Evolutionary conservation across 2,797 vertebrate species (phyloP), one percentile per base, ranked within the genome.

Genomic region (Poeciliopsis infans): DNA sequence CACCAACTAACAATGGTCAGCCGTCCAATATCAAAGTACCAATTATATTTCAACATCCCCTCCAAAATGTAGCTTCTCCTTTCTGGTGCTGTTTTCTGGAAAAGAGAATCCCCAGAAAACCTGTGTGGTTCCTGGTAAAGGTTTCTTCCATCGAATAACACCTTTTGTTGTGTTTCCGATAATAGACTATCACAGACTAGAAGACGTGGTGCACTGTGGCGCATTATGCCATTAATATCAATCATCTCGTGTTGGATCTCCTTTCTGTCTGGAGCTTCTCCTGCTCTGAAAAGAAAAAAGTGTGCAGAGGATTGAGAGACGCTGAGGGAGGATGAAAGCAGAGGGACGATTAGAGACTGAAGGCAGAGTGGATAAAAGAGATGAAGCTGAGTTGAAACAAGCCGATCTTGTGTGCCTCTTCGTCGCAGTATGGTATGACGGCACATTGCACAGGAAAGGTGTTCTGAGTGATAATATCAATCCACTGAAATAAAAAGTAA

Each of bases 401-500:
- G 70, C 43, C 70, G 49, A 72, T 49, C 16, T 36, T 69, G 79
- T 80, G 77, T 73, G 76, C 36, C 76, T 70, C 76, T 64, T 51
- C 49, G 66, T 46, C 47, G 71, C 53, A 12, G 25, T 59, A 4
- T 15, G 25, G 53, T 76, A 59, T 46, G 79, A 79, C 64, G 41
- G 36, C 28, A 80, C 53, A 45, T 81, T 74, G 43, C 73, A 84
- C 47, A 72, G 39, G 36, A 79, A 85, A 84, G 76, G 75, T 85
- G 74, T 80, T 83, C 57, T 74, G 78, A 16, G 31, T 64, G 75
- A 83, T 82, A 85, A 80, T 83, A 75, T 70, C 75, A 84, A 83
- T 77, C 78, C 74, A n/a, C 49, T 76, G 79, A 85, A 87, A 86
- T 85, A 75, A 89, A 89, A 89, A 83, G 82, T 74, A 83, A 72